Evolutionary conservation across 2,888 invertebrate species (phyloP).

Genomic region (Meliscaeva auricollis): DNA sequence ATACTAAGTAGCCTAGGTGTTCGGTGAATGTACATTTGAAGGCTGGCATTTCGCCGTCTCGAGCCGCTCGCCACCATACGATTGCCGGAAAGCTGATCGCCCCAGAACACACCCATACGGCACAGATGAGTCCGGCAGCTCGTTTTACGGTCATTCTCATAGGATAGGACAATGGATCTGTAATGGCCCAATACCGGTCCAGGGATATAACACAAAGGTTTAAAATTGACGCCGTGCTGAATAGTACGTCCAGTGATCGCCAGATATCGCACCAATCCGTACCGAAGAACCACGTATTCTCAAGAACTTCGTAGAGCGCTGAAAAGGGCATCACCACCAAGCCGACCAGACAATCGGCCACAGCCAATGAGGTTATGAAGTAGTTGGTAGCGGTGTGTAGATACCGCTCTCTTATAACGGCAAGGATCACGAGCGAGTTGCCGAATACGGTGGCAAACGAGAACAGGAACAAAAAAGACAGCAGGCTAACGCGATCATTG

Average conservation of each 20-base stretch:
- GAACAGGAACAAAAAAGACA: slow-evolving; percentile 93
- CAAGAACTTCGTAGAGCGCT: slow-evolving; percentile 94
- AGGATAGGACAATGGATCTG: slow-evolving; percentile 98
- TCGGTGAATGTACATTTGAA: slow-evolving; percentile 98
- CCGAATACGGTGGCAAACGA: slow-evolving; percentile 97
- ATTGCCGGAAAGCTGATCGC: slow-evolving; percentile 99
- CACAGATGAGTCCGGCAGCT: slow-evolving; percentile 94
- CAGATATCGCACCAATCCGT: slow-evolving; percentile 98
- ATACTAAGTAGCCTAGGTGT: slow-evolving; percentile 97
- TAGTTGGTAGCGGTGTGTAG: slow-evolving; percentile 99
- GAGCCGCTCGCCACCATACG: slow-evolving; percentile 96
- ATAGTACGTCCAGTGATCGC: slow-evolving; percentile 98
- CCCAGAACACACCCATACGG: slow-evolving; percentile 98
- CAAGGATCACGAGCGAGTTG: slow-evolving; percentile 96
- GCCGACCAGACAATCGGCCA: slow-evolving; percentile 98
- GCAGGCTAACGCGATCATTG: slow-evolving; percentile 90
- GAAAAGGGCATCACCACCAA: slow-evolving; percentile 99
- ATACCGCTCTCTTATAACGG: slow-evolving; percentile 96
- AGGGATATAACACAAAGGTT: slow-evolving; percentile 98
- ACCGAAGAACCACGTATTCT: slow-evolving; percentile 97
- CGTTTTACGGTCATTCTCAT: slow-evolving; percentile 95
- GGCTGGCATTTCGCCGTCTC: slow-evolving; percentile 91
- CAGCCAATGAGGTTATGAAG: slow-evolving; percentile 97
- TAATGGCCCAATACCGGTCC: slow-evolving; percentile 99
- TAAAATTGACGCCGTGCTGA: slow-evolving; percentile 98